These are phyloP conservation scores for Typhlomys cinereus DNA, from an alignment of 2,113 vertebrate species.

Conservation along the genomic window DNA sequence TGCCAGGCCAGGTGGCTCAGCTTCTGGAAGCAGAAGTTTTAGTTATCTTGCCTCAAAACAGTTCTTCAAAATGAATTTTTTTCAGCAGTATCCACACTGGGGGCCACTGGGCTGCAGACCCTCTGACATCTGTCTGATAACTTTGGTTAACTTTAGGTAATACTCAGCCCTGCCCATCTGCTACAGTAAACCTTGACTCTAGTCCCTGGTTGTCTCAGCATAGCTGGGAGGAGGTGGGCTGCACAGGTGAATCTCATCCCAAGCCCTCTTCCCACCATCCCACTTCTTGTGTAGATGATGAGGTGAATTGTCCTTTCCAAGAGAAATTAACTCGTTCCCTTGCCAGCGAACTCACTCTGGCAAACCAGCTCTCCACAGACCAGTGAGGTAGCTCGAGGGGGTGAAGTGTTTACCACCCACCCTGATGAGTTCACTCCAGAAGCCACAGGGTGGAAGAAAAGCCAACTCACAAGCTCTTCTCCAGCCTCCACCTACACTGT, in stretches of 20 bases:
- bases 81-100: neutral
- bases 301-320: neutral
- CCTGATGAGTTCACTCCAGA: no score
- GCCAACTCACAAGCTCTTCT: no score
- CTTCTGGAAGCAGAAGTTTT: neutral
- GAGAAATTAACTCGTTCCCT: neutral
- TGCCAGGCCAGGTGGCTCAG: neutral
- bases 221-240: neutral
- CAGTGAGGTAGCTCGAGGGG: no score
- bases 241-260: neutral
- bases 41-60: slow-evolving; percentile 30
- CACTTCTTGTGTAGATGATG: neutral
- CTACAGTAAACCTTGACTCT: neutral
- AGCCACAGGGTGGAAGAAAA: no score
- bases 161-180: neutral
- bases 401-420: no score
- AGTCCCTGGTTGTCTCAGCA: neutral
- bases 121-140: neutral
- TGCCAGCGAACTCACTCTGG: neutral
- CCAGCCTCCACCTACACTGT: no score
- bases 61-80: slow-evolving; percentile 9
- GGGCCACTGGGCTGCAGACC: neutral
- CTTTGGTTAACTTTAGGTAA: slow-evolving; percentile 9
- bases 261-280: neutral
- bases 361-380: neutral